These are phyloP conservation scores for Typhlichthys eigenmanni DNA, from an alignment of 2,797 vertebrate genomes.

Conservation along the genomic window DNA sequence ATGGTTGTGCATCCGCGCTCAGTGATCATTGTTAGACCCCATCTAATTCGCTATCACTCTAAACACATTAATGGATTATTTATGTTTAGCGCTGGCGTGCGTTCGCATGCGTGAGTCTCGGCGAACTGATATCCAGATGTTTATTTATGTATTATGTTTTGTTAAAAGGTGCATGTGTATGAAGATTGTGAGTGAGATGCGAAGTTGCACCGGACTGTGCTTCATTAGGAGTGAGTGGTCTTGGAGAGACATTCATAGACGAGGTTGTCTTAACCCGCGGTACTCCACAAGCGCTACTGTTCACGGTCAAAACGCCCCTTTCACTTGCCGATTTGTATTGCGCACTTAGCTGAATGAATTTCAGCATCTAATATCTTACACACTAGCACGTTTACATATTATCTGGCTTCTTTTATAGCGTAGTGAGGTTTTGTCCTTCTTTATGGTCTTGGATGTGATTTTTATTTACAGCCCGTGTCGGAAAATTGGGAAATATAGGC, in stretches of 20 bases:
- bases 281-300: constrained; percentile 42
- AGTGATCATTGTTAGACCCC: constrained; percentile 49
- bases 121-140: constrained; percentile 64
- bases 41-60: constrained; percentile 57
- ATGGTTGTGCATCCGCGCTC: constrained; percentile 55
- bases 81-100: constrained; percentile 69
- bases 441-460: too few species aligned
- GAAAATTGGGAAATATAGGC: too few species aligned
- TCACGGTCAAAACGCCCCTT: not conserved
- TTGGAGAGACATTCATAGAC: constrained; percentile 53
- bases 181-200: constrained; percentile 54
- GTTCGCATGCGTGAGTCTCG: constrained; percentile 44
- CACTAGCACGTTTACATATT: too few species aligned
- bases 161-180: constrained; percentile 68
- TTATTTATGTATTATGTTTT: constrained; percentile 26
- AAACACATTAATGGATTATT: constrained; percentile 69
- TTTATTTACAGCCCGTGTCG: too few species aligned
- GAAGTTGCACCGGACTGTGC: constrained; percentile 59
- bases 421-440: too few species aligned
- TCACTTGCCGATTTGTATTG: too few species aligned
- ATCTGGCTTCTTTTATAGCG: too few species aligned
- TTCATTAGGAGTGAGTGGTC: constrained; percentile 59
- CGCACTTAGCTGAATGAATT: not conserved
- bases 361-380: not conserved
- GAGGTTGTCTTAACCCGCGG: constrained; percentile 47